Percentiles rank a stretch among this genome's conserved stretches.
Conservation (phyloP, 2,888 invertebrate genomes). For the Nemotelus nigrinus region DNA sequence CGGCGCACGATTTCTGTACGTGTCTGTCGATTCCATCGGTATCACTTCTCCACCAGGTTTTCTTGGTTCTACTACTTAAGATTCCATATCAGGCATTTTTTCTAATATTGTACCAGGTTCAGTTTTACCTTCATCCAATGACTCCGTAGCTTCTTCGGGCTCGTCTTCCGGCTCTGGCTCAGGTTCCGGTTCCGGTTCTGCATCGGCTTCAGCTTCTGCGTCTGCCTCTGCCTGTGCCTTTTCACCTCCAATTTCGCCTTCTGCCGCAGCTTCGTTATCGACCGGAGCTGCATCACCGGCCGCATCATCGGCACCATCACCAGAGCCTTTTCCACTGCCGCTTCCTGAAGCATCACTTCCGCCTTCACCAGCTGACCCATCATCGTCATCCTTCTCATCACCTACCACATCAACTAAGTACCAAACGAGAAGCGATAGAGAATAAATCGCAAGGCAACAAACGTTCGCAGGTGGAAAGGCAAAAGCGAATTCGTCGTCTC, state of each 20-base stretch:
- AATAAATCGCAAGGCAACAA: slow-evolving; percentile 33
- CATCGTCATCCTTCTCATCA: not conserved
- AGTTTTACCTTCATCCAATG: slow-evolving; percentile 8
- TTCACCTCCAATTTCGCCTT: not conserved
- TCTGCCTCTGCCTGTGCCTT: no score
- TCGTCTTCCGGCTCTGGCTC: not conserved
- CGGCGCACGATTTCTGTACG: not conserved
- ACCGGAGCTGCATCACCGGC: not conserved
- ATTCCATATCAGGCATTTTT: slow-evolving; percentile 28
- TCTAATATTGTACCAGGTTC: not conserved
- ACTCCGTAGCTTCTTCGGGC: not conserved
- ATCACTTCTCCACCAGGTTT: not conserved
- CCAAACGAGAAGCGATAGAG: slow-evolving; percentile 27
- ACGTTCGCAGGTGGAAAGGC: slow-evolving; percentile 14
- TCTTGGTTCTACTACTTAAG: slow-evolving; percentile 3
- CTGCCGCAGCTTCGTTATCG: not conserved
- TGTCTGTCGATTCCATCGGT: not conserved
- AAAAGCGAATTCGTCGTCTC: not conserved
- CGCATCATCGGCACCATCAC: not conserved
- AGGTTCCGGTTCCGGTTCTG: not conserved
- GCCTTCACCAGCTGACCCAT: not conserved
- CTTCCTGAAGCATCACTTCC: not conserved
- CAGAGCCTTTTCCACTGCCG: not conserved
- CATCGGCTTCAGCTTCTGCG: not conserved
- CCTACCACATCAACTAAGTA: slow-evolving; percentile 20